Evolutionary conservation across 37 sponge, comb jelly and placozoan species (phyloP).

Genomic region (Amphimedon queenslandica): DNA sequence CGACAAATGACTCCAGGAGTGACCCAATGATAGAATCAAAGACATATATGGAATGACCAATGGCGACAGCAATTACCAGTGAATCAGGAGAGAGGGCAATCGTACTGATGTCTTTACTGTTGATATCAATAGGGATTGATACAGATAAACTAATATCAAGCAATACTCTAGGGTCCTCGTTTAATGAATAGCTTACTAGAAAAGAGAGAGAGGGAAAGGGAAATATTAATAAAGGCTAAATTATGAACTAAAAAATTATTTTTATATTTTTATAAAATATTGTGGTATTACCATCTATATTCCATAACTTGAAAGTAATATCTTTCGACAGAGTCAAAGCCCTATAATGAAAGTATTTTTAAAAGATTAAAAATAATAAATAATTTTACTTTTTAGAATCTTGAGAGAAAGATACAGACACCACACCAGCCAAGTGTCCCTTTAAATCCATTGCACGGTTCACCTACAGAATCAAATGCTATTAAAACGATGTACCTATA

Average conservation of each 20-base stretch:
- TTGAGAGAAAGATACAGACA: conserved; percentile 49
- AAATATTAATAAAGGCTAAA: too few relatives aligned
- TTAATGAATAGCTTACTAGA: too few relatives aligned
- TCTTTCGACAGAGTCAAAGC: conserved; percentile 86
- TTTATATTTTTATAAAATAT: too few relatives aligned
- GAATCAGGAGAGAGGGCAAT: conserved; percentile 69
- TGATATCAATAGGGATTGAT: not conserved
- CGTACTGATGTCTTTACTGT: too few relatives aligned
- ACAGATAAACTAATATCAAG: conserved; percentile 2
- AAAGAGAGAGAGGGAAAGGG: too few relatives aligned
- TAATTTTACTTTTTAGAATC: conserved; percentile 58
- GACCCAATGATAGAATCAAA: conserved; percentile 44
- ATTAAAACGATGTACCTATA: too few relatives aligned
- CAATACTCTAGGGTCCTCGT: too few relatives aligned
- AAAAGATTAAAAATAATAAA: not conserved
- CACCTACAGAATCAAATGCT: too few relatives aligned
- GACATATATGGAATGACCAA: conserved; percentile 41
- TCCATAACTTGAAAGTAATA: conserved; percentile 83
- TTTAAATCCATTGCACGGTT: conserved; percentile 76
- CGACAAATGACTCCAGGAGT: conserved; percentile 25
- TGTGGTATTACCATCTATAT: conserved; percentile 87
- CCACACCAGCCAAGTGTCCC: conserved; percentile 76
- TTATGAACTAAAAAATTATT: too few relatives aligned
- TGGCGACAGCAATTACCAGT: conserved; percentile 55
- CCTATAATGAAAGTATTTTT: conserved; percentile 2